Percentiles rank a stretch among this genome's conserved stretches.
These are phyloP conservation scores for Miopithecus talapoin DNA, from an alignment of 2,797 vertebrate species.

Conservation along the genomic window DNA sequence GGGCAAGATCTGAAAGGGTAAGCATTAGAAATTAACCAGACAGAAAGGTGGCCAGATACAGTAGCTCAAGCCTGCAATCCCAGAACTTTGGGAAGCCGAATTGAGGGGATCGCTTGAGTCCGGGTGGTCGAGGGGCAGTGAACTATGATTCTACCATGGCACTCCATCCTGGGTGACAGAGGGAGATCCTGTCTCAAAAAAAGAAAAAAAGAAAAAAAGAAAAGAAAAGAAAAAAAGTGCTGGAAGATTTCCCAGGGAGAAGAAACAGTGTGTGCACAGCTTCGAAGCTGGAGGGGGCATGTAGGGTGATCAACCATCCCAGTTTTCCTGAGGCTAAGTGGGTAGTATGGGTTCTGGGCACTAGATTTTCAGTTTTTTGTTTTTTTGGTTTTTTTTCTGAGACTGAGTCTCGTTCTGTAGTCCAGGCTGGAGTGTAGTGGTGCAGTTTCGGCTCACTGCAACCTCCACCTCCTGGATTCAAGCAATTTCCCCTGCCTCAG, in stretches of 20 bases:
- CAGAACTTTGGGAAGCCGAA: not conserved
- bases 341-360: not conserved
- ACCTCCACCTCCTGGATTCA: too few relatives aligned
- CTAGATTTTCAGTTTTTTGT: not conserved
- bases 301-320: not conserved
- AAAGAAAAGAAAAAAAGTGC: not conserved
- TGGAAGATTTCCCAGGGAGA: not conserved
- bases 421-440: too few relatives aligned
- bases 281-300: not conserved
- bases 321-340: too few relatives aligned
- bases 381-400: too few relatives aligned
- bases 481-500: too few relatives aligned
- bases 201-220: not conserved
- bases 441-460: accelerated
- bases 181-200: not conserved
- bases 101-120: not conserved
- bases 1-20: not conserved
- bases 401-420: too few relatives aligned
- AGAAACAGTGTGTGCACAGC: not conserved
- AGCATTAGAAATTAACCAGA: not conserved
- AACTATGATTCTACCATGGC: not conserved
- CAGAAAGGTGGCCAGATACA: not conserved
- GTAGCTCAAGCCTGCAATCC: not conserved
- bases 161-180: not conserved
- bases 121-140: not conserved